A percentile compares a stretch with the other conserved stretches of the same genome.
phyloP scores from a whole-genome alignment of 2,888 invertebrate species.

The Trachelus tabidus region DNA sequence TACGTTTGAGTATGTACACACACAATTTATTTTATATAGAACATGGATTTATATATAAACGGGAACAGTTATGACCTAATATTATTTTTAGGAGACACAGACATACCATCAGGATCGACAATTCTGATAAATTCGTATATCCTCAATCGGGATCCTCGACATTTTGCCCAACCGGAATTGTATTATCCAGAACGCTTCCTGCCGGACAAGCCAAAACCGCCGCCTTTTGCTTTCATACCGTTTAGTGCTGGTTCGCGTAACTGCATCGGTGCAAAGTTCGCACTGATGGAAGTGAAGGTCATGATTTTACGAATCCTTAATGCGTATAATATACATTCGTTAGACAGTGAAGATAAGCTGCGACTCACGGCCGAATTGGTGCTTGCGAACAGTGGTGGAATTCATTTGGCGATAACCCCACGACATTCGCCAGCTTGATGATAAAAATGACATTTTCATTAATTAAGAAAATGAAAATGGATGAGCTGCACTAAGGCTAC shows the following conservation, averaged over 20 bases:
- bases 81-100: conserved; percentile 47
- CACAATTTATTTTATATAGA: background rate
- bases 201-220: conserved; percentile 58
- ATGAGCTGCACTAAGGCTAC: background rate
- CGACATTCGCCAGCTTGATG: background rate
- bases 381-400: conserved; percentile 54
- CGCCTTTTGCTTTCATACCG: conserved; percentile 64
- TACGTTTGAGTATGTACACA: conserved; percentile 50
- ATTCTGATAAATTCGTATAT: conserved; percentile 58
- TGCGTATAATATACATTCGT: conserved; percentile 61
- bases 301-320: conserved; percentile 63
- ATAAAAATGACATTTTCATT: background rate
- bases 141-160: conserved; percentile 66
- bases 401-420: conserved; percentile 48
- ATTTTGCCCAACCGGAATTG: conserved; percentile 67
- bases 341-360: conserved; percentile 63
- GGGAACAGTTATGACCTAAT: background rate
- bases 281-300: conserved; percentile 62
- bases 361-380: conserved; percentile 66
- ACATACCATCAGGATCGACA: conserved; percentile 58
- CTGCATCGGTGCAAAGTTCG: conserved; percentile 63
- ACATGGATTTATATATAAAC: background rate
- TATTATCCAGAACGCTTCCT: conserved; percentile 70
- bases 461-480: background rate
- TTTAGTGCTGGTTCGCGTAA: conserved; percentile 67